Evolutionary conservation across 2,888 invertebrate species (phyloP).

Genomic region (Dryobotodes eremita): DNA sequence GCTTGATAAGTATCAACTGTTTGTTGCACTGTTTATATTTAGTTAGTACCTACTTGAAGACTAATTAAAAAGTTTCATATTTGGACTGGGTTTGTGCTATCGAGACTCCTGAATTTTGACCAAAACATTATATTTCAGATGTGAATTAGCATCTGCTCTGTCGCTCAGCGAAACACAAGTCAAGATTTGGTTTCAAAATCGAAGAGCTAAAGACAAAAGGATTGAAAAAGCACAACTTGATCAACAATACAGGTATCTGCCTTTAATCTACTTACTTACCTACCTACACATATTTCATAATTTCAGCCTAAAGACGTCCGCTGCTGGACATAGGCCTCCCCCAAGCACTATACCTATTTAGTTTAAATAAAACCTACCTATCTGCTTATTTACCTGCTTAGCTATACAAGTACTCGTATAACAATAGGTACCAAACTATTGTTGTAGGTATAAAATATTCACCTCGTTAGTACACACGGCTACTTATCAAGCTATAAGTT

Average conservation of each 20-base stretch:
- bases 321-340: not conserved
- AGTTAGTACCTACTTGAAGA: not conserved
- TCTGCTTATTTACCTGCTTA: not conserved
- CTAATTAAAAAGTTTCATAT: not conserved
- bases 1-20: too few species aligned
- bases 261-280: not conserved
- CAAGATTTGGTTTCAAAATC: slow-evolving; percentile 99
- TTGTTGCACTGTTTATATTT: not conserved
- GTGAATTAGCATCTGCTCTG: slow-evolving; percentile 97
- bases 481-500: too few species aligned
- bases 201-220: slow-evolving; percentile 98
- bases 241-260: slow-evolving; percentile 96
- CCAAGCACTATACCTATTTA: not conserved
- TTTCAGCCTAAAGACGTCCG: not conserved
- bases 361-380: not conserved
- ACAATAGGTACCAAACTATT: too few species aligned
- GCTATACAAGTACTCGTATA: too few species aligned
- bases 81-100: not conserved
- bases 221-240: slow-evolving; percentile 99
- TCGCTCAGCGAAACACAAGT: slow-evolving; percentile 99
- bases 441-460: too few species aligned
- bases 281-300: not conserved
- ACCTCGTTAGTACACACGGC: too few species aligned
- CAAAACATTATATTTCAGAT: slow-evolving; percentile 86
- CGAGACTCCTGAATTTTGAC: not conserved